Evolutionary conservation across 2,888 invertebrate species (phyloP).

Genomic region (Pollenia angustigena): DNA sequence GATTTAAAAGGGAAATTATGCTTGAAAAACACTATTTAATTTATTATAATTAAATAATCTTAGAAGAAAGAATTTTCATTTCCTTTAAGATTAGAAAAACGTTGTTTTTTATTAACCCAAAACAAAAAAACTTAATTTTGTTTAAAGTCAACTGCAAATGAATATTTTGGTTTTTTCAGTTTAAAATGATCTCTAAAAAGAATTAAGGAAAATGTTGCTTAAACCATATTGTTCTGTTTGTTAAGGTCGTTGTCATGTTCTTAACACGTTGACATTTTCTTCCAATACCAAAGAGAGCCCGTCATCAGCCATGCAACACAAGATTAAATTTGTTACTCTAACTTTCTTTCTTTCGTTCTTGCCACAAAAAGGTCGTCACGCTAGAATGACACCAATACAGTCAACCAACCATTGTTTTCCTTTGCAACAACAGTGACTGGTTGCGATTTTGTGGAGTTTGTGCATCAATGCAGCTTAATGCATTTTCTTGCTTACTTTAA

Average conservation of each 20-base stretch:
- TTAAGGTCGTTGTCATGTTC: slow-evolving; percentile 64
- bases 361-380: slow-evolving; percentile 55
- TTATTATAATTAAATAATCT: too few relatives aligned
- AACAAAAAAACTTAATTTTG: neutral
- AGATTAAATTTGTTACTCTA: slow-evolving; percentile 37
- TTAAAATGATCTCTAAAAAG: neutral
- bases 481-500: slow-evolving; percentile 16
- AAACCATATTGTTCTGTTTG: slow-evolving; percentile 20
- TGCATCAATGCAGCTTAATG: slow-evolving; percentile 49
- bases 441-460: neutral
- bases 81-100: neutral
- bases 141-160: neutral
- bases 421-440: neutral
- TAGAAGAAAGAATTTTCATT: neutral
- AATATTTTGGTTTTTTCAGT: slow-evolving; percentile 5
- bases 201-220: neutral
- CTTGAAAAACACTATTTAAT: too few relatives aligned
- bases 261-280: slow-evolving; percentile 56
- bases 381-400: slow-evolving; percentile 47
- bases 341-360: slow-evolving; percentile 28
- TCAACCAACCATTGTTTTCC: slow-evolving; percentile 35
- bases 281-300: slow-evolving; percentile 1
- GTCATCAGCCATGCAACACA: slow-evolving; percentile 27
- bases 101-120: neutral
- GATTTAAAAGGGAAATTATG: neutral